Evolutionary conservation across 2,113 vertebrate species (phyloP).

Genomic region (Potamarius usumacintae): DNA sequence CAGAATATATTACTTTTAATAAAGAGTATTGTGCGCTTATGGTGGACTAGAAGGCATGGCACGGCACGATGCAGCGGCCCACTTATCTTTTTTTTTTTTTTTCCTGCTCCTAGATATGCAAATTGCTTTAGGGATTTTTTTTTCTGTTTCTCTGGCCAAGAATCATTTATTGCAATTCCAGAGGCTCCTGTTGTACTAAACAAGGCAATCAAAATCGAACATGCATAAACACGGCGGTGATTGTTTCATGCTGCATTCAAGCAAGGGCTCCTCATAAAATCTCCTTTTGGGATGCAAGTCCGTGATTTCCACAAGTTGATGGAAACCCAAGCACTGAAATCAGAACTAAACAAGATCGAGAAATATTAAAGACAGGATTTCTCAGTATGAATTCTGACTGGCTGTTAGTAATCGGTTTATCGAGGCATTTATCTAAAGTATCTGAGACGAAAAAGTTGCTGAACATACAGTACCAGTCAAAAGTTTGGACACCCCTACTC

Average conservation of each 20-base stretch:
- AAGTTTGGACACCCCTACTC: too few relatives aligned
- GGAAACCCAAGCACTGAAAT: background rate
- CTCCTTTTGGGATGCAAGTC: background rate
- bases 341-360: background rate
- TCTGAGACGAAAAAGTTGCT: background rate
- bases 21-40: constrained; percentile 56
- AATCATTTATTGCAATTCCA: constrained; percentile 39
- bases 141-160: constrained; percentile 12
- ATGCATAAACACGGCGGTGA: background rate
- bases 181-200: constrained; percentile 15
- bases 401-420: background rate
- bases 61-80: constrained; percentile 32
- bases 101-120: constrained; percentile 36
- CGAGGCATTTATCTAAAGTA: too few relatives aligned
- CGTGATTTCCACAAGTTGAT: background rate
- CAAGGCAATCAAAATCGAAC: constrained; percentile 33
- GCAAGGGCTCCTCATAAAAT: background rate
- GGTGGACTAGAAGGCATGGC: constrained; percentile 52
- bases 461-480: background rate
- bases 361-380: background rate
- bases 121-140: constrained; percentile 33
- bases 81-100: constrained; percentile 36
- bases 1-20: constrained; percentile 61
- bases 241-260: background rate
- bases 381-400: background rate